phyloP scores from a whole-genome alignment of 1,140 invertebrate species.

The Coenobita brevimanus region DNA sequence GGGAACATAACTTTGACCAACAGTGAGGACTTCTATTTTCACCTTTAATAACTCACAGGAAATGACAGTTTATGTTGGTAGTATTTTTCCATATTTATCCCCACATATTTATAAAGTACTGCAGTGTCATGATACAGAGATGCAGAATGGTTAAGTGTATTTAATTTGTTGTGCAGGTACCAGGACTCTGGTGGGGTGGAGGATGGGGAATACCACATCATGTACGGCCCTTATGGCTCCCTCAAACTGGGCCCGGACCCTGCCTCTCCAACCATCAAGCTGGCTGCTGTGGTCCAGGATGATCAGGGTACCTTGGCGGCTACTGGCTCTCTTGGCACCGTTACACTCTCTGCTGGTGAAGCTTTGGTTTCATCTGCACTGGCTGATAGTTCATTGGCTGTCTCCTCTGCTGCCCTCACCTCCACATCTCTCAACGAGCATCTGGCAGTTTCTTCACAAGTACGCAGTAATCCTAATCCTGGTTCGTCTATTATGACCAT shows the following conservation, averaged over 20 bases:
- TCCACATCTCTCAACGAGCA: not conserved
- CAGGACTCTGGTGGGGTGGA: conserved; percentile 36
- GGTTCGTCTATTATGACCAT: not conserved
- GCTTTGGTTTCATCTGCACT: conserved; percentile 23
- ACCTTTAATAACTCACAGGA: no score
- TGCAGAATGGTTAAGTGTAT: no score
- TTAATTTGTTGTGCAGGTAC: no score
- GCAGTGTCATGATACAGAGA: no score
- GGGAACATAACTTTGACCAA: no score
- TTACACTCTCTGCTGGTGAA: conserved; percentile 32
- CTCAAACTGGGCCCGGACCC: conserved; percentile 3
- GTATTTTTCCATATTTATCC: no score
- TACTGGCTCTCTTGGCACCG: conserved; percentile 14
- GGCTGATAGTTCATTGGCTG: conserved; percentile 3
- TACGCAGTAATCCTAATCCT: not conserved
- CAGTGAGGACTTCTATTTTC: no score
- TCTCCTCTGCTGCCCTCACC: not conserved
- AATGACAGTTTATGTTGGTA: no score
- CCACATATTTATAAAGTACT: no score
- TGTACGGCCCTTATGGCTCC: conserved; percentile 44
- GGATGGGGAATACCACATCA: conserved; percentile 54
- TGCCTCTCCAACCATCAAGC: conserved; percentile 28
- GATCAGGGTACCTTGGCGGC: not conserved
- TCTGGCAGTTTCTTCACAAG: conserved; percentile 1
- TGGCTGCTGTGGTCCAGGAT: not conserved